These are phyloP conservation scores for Dendrocincla fuliginosa DNA, from an alignment of 2,797 vertebrate species.

Conservation along the genomic window DNA sequence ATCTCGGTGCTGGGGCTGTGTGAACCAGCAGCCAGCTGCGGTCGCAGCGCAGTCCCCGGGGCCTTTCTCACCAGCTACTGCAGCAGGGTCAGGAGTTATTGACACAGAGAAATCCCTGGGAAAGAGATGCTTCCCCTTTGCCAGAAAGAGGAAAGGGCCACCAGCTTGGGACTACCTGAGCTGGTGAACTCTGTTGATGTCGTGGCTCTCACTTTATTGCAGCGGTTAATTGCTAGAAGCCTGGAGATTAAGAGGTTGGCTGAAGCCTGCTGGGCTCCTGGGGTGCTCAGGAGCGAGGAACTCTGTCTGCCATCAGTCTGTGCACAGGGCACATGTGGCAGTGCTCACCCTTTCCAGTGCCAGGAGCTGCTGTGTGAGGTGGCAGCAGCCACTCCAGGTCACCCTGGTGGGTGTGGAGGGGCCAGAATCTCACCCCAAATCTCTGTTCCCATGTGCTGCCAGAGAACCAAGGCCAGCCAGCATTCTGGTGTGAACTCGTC, in stretches of 20 bases:
- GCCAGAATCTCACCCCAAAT: neutral
- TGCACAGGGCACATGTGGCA: rapidly evolving
- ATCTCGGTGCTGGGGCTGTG: neutral
- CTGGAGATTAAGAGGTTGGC: neutral
- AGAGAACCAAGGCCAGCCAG: neutral
- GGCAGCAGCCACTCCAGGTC: neutral
- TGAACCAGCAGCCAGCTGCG: constrained; percentile 50
- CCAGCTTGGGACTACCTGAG: rapidly evolving
- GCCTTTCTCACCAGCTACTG: neutral
- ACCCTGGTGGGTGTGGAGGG: neutral
- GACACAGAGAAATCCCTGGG: neutral
- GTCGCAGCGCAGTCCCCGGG: neutral
- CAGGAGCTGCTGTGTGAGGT: neutral
- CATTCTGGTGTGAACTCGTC: rapidly evolving
- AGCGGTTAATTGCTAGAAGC: neutral
- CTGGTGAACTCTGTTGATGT: neutral
- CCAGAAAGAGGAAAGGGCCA: neutral
- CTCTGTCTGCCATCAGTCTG: neutral
- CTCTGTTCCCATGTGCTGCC: neutral
- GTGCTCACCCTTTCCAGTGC: neutral
- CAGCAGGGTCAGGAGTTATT: neutral
- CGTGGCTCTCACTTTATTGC: rapidly evolving
- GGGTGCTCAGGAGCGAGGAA: neutral
- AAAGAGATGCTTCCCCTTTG: neutral
- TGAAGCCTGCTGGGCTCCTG: neutral